These are phyloP conservation scores for Eristalis pertinax DNA, from an alignment of 2,888 invertebrate genomes.

Conservation along the genomic window DNA sequence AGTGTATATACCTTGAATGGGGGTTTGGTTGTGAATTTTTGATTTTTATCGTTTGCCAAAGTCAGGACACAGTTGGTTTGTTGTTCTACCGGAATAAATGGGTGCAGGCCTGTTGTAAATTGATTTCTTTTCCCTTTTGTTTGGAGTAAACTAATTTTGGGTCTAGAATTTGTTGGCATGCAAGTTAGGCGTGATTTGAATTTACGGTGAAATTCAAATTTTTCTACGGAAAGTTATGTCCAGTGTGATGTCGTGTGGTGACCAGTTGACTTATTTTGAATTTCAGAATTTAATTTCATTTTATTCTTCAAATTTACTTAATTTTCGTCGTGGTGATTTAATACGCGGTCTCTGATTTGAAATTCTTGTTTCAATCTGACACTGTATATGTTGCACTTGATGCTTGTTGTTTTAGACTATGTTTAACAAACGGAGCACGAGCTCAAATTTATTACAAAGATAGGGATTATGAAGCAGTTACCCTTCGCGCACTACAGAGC, in stretches of 20 bases:
- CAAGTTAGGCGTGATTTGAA: background rate
- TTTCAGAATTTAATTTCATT: no score
- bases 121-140: conserved; percentile 3
- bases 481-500: no score
- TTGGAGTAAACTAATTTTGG: background rate
- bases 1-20: background rate
- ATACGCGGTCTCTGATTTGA: no score
- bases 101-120: conserved; percentile 5
- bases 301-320: no score
- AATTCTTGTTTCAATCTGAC: no score
- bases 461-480: no score
- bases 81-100: conserved; percentile 6
- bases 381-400: no score
- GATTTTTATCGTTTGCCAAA: conserved; percentile 11
- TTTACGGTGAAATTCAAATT: background rate
- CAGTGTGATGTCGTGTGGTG: background rate
- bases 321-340: no score
- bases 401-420: no score
- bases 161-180: background rate
- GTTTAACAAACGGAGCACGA: no score
- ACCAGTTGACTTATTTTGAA: background rate
- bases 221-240: background rate
- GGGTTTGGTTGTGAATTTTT: conserved; percentile 6
- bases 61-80: background rate
- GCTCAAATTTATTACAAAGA: no score